Evolutionary conservation across 2,113 vertebrate genomes (phyloP).

Genomic region (Hippocampus comes): DNA sequence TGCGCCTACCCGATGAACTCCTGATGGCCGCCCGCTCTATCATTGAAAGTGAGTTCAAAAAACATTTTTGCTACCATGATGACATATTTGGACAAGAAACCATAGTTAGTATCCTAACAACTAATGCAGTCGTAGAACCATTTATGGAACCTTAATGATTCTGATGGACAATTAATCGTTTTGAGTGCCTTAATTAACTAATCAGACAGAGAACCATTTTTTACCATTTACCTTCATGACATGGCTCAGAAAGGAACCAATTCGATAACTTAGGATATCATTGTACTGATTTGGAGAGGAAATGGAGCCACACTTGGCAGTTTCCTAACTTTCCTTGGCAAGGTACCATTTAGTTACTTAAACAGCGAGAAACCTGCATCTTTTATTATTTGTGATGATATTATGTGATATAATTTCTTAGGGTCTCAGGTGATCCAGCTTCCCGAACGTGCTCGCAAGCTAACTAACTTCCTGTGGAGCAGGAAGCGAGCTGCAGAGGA

Average conservation of each 20-base stretch:
- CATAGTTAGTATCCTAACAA: neutral
- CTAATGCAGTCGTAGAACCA: neutral
- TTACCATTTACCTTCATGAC: too few species aligned
- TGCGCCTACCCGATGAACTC: constrained; percentile 70
- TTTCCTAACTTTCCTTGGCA: too few species aligned
- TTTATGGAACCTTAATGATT: neutral
- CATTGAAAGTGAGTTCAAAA: constrained; percentile 63
- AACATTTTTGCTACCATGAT: neutral
- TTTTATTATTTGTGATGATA: neutral
- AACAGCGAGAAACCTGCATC: too few species aligned
- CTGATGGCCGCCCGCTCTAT: constrained; percentile 63
- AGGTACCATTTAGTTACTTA: neutral
- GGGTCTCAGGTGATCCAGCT: constrained; percentile 61
- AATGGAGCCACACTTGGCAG: too few species aligned
- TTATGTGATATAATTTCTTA: constrained; percentile 31
- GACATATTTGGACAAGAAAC: neutral
- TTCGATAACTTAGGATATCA: too few species aligned
- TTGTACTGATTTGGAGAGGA: too few species aligned
- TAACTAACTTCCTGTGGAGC: constrained; percentile 84
- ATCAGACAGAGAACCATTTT: too few species aligned
- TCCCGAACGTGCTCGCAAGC: constrained; percentile 51
- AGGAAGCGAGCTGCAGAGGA: constrained; percentile 75
- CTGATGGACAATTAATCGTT: neutral
- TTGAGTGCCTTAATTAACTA: too few species aligned
- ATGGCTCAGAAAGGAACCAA: too few species aligned